A percentile compares a stretch with the other conserved stretches of the same genome.
Conservation (phyloP, 2,888 invertebrate species). For the Ochropacha duplaris region DNA sequence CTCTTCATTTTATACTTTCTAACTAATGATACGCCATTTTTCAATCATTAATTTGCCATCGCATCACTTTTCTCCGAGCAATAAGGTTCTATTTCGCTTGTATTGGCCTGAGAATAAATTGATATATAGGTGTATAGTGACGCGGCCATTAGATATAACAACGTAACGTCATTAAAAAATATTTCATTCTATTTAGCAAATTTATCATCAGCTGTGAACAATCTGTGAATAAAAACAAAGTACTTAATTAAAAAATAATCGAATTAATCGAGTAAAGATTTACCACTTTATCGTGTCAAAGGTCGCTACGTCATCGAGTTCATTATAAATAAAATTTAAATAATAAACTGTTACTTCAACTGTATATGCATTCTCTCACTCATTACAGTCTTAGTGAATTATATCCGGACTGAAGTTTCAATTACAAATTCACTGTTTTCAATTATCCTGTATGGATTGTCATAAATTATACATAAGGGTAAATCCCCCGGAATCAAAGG, state of each 20-base stretch:
- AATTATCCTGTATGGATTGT: no score
- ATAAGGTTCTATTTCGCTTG: constrained; percentile 19
- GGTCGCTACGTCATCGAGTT: constrained; percentile 18
- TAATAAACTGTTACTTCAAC: no score
- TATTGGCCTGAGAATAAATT: constrained; percentile 24
- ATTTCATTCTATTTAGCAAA: not conserved
- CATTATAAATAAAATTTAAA: no score
- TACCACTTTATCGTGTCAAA: constrained; percentile 5
- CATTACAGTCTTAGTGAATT: no score
- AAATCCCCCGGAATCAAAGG: no score
- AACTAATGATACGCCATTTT: constrained; percentile 1
- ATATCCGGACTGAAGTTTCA: no score
- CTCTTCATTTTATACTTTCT: constrained; percentile 27
- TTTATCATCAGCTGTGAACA: no score
- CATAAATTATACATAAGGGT: no score
- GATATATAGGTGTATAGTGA: constrained; percentile 26
- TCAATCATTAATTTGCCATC: constrained; percentile 10
- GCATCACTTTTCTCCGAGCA: not conserved
- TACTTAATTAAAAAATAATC: no score
- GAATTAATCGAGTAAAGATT: not conserved
- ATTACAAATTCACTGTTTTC: no score
- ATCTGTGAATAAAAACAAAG: no score
- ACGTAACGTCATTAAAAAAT: constrained; percentile 16
- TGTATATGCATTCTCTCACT: no score
- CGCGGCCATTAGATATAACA: constrained; percentile 31